Evolutionary conservation across 2,797 vertebrate genomes (phyloP).

Genomic region (Apogon talboti): DNA sequence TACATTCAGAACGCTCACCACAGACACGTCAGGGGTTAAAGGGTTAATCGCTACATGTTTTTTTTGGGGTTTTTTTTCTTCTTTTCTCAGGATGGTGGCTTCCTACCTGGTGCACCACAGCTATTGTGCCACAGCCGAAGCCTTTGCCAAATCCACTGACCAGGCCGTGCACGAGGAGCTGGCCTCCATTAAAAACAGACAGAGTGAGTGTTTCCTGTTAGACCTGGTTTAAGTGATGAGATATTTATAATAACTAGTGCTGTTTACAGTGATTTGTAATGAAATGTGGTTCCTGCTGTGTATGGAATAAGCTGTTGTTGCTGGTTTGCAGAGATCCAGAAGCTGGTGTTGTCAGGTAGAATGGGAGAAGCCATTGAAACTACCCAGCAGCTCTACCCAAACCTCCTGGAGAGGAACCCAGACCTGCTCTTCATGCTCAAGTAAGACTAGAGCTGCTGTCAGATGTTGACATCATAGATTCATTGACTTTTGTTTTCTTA

Average conservation of each 20-base stretch:
- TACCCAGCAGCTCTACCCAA: slow-evolving; percentile 95
- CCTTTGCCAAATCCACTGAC: slow-evolving; percentile 96
- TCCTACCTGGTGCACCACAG: slow-evolving; percentile 98
- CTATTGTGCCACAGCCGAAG: slow-evolving; percentile 95
- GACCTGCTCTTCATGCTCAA: slow-evolving; percentile 98
- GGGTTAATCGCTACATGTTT: background rate
- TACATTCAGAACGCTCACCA: no score
- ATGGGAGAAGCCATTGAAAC: slow-evolving; percentile 98
- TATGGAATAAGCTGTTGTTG: background rate
- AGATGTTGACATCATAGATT: no score
- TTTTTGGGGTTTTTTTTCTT: fast-evolving
- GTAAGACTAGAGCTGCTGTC: slow-evolving; percentile 76
- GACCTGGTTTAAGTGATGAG: background rate
- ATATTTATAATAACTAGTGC: background rate
- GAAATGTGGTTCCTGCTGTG: no score
- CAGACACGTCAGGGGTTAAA: no score
- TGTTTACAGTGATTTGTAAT: no score
- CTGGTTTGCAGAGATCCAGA: slow-evolving; percentile 92
- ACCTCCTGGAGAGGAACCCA: slow-evolving; percentile 94
- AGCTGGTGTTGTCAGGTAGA: slow-evolving; percentile 94
- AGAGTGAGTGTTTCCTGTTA: slow-evolving; percentile 88
- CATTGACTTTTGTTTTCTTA: no score
- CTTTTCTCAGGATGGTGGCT: slow-evolving; percentile 90
- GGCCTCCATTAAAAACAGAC: slow-evolving; percentile 97
- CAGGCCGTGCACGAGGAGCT: slow-evolving; percentile 97